A percentile compares a stretch with the other conserved stretches of the same genome.
These are phyloP conservation scores for Cinara cedri DNA, from an alignment of 2,888 invertebrate species.

Conservation along the genomic window DNA sequence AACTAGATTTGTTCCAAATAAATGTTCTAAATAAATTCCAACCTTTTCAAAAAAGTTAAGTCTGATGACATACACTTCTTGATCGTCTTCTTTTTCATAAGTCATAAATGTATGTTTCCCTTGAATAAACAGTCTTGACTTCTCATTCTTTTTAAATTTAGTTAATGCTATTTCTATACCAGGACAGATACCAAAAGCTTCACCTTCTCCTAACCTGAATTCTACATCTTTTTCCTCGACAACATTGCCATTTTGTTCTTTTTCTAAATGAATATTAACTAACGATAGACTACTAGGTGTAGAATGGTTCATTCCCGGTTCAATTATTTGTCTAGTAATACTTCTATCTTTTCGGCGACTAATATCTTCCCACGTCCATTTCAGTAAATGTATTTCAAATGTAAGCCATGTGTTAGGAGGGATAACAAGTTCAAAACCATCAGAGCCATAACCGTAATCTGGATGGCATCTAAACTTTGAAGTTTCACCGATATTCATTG, in stretches of 20 bases:
- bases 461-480: conserved; percentile 83
- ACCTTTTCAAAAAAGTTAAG: conserved; percentile 82
- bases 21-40: conserved; percentile 15
- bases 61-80: conserved; percentile 80
- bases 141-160: conserved; percentile 82
- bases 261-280: conserved; percentile 79
- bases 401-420: conserved; percentile 85
- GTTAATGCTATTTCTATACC: conserved; percentile 84
- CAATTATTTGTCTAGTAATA: conserved; percentile 76
- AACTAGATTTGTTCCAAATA: neutral
- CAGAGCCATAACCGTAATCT: conserved; percentile 87
- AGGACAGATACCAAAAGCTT: conserved; percentile 70
- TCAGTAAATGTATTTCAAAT: conserved; percentile 87
- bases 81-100: conserved; percentile 75
- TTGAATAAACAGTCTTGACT: conserved; percentile 74
- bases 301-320: conserved; percentile 73
- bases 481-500: conserved; percentile 90
- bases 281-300: conserved; percentile 82
- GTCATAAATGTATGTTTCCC: conserved; percentile 82
- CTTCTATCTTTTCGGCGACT: conserved; percentile 83
- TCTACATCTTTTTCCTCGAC: conserved; percentile 84
- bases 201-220: conserved; percentile 86
- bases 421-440: conserved; percentile 85
- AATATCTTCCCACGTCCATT: conserved; percentile 88
- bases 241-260: conserved; percentile 69